Percentiles rank a stretch among this genome's conserved stretches.
Conservation (phyloP, 1,140 invertebrate species). For the Zaprionus nigranus region DNA sequence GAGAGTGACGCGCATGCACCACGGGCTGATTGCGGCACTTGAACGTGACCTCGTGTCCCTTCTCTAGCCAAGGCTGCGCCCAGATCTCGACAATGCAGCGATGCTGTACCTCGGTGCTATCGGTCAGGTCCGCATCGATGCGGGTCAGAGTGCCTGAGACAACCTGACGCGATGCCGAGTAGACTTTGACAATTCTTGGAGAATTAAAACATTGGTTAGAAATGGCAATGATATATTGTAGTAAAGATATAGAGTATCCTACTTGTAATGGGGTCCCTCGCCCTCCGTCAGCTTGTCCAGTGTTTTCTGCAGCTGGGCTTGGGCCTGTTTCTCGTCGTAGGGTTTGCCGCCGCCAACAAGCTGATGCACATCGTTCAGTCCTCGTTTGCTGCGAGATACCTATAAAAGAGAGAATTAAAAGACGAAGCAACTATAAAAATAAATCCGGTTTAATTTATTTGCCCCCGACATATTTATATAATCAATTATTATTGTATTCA, state of each 20-base stretch:
- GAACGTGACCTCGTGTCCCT: constrained; percentile 67
- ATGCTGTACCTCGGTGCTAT: constrained; percentile 44
- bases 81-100: constrained; percentile 76
- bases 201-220: not conserved
- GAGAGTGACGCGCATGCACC: constrained; percentile 68
- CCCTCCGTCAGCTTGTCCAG: constrained; percentile 71
- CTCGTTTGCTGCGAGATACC: constrained; percentile 50
- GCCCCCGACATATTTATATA: not conserved
- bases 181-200: constrained; percentile 67
- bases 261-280: constrained; percentile 78
- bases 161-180: constrained; percentile 67
- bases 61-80: constrained; percentile 62
- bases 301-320: constrained; percentile 58
- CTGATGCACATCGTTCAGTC: constrained; percentile 40
- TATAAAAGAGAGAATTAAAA: constrained; percentile 34
- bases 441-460: not conserved
- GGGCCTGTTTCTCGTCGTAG: constrained; percentile 64
- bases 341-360: constrained; percentile 40
- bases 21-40: constrained; percentile 69
- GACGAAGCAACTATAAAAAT: not conserved
- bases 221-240: not conserved
- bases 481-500: not conserved
- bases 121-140: constrained; percentile 74
- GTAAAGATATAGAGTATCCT: not conserved
- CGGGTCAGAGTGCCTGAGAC: constrained; percentile 70